A percentile compares a stretch with the other conserved stretches of the same genome.
These are phyloP conservation scores for Hephaestus fuliginosus DNA, from an alignment of 2,797 vertebrate species.

Conservation along the genomic window DNA sequence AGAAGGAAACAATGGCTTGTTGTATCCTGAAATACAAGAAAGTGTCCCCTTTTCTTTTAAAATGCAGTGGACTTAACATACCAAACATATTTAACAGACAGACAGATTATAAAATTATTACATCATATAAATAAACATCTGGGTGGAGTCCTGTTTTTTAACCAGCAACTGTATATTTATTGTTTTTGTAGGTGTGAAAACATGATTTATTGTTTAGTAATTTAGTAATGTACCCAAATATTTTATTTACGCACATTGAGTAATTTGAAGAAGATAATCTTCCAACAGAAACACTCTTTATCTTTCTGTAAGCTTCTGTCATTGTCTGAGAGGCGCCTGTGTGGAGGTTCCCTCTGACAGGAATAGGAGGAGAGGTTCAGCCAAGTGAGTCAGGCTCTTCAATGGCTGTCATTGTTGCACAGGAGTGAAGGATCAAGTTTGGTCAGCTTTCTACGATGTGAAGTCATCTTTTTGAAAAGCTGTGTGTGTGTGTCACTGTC, in stretches of 20 bases:
- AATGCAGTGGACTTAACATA: not conserved
- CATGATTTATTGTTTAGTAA: not conserved
- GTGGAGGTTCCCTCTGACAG: slow-evolving; percentile 42
- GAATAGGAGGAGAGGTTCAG: slow-evolving; percentile 46
- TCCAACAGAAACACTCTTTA: not conserved
- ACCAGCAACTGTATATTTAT: not conserved
- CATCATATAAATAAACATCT: not conserved
- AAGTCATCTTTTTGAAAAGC: slow-evolving; percentile 54
- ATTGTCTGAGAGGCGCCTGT: not conserved
- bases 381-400: slow-evolving; percentile 55
- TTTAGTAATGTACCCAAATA: too few relatives aligned
- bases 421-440: slow-evolving; percentile 72
- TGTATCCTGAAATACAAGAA: not conserved
- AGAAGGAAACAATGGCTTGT: slow-evolving; percentile 5
- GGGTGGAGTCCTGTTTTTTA: not conserved
- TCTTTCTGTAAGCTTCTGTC: slow-evolving; percentile 17
- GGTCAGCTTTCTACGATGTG: slow-evolving; percentile 68
- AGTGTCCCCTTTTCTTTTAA: not conserved
- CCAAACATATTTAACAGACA: not conserved
- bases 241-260: not conserved
- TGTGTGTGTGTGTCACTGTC: slow-evolving; percentile 48
- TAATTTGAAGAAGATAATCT: not conserved
- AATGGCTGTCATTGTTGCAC: slow-evolving; percentile 66
- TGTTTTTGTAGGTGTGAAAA: not conserved
- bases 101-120: not conserved